Evolutionary conservation across 2,797 vertebrate species (phyloP), one percentile per base, ranked within the genome.

Genomic region (Mormyrops attenuatus): DNA sequence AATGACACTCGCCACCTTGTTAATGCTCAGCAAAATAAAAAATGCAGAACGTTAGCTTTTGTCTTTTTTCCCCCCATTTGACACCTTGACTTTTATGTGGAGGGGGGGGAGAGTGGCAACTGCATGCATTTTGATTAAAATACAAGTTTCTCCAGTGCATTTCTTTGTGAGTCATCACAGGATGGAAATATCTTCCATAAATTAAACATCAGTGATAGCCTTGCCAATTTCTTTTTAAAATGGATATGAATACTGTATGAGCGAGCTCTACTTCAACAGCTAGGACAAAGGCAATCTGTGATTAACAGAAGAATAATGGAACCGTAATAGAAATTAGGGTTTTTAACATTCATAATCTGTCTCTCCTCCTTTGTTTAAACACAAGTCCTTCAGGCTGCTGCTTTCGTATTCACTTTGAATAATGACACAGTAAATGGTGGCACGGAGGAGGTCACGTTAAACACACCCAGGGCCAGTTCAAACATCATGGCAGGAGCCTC

Each of bases 241-340:
- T 94, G 94, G 92, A 91, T 93, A 96, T 96, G 93, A 96, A 96
- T 96, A 95, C 93, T 96, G 93, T 92, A 96, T 96, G 94, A 96
- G 93, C 91, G 38, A 94, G 93, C 94, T 22, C 94, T 93, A 95
- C 93, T 95, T 94, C 93, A 94, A 94, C 92, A 94, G 94, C 91
- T 92, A 90, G 92, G 53, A 91, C 92, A 94, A 93, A 95, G 95
- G 94, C 93, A 94, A 94, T 95, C 93, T 95, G 94, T 96, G 95
- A 96, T 96, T 96, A 96, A 96, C 94, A 95, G 93, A 95, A 95
- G 94, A 96, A 95, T 95, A 95, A 95, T 95, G 94, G 94, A 95
- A 95, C 92, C 94, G 94, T 95, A 96, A 96, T 95, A 96, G 94
- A 96, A 96, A 96, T 95, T 94, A 95, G 93, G 94, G 30, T 94